phyloP scores from a whole-genome alignment of 2,888 invertebrate species.

The Neoascia interrupta region DNA sequence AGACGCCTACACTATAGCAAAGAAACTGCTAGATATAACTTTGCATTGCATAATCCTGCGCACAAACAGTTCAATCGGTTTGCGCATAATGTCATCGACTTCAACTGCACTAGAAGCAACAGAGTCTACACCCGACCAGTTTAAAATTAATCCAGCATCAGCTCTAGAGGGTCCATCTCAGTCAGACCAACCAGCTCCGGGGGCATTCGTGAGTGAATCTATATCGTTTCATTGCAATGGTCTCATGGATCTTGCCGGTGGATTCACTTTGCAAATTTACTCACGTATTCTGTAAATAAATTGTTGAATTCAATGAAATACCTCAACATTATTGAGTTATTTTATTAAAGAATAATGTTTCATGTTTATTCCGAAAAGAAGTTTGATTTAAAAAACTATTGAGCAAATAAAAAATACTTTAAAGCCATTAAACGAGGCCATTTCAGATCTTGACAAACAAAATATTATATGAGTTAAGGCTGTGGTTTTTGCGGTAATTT shows the following conservation, averaged over 20 bases:
- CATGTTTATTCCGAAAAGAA: no score
- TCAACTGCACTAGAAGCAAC: no score
- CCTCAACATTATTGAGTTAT: no score
- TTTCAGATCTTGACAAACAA: no score
- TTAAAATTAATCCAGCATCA: slow-evolving; percentile 32
- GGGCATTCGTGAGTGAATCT: slow-evolving; percentile 58
- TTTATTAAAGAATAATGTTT: no score
- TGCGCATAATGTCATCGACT: slow-evolving; percentile 37
- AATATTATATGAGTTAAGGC: no score
- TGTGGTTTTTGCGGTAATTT: no score
- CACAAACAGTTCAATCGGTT: slow-evolving; percentile 47
- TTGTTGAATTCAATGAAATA: no score
- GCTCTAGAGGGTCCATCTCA: slow-evolving; percentile 30
- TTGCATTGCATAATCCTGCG: slow-evolving; percentile 46
- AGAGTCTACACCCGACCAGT: slow-evolving; percentile 48
- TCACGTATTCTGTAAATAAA: not conserved
- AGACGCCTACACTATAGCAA: slow-evolving; percentile 12
- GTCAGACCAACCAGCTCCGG: no score
- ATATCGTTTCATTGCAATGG: slow-evolving; percentile 25
- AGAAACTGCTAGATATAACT: slow-evolving; percentile 30
- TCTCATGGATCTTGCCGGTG: slow-evolving; percentile 1
- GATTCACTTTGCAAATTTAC: slow-evolving; percentile 51
- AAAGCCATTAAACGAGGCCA: no score
- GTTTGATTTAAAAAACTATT: no score
- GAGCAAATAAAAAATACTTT: no score